Base-by-base conservation (phyloP, 2,797 vertebrate species). In the Pseudochaenichthys georgianus region DNA sequence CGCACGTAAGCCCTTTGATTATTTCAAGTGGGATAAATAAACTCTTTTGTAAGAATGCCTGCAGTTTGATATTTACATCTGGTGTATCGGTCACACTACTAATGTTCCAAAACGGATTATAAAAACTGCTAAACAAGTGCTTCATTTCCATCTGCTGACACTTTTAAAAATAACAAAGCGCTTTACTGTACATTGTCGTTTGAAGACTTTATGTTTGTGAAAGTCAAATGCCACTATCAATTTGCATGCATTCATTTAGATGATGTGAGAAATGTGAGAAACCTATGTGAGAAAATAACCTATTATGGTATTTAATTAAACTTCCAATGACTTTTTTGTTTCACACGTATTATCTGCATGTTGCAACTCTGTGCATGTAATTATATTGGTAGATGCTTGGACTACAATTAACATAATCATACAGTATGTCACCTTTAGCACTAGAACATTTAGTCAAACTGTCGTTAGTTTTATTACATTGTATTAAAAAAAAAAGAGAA, bases 291-390 rank as follows among this genome's bases (percentile, higher is more conserved):
- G 21, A 75, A 64, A 75, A 66, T 65, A 68, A 66, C 46, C 73
- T 17, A 38, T 38, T 38, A 63, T 15, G 17, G 45, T 64, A 59
- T 68, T 71, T 55, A 55, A 82, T 80, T 78, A 74, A 75, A 86
- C 84, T 31, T 67, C 52, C 28, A 73, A 77, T 85, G 73, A 16
- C 1, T 55, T 73, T 55, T 62, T 69, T 17, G 42, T 51, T 69
- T 75, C 63, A 82, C 9, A 8, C 62, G 54, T 61, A 70, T 74
- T 69, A 45, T 68, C 70, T 62, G 28, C 70, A 77, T 77, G 47
- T 19, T 70, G 6, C 42, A 67, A 17, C 51, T 23, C 47, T 48
- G 17, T 31, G 59, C 46, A 50, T 66, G 48, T 75, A 70, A 78
- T 77, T 73, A 73, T 31, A 65, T n/a, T 61, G 69, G 73, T 2